These are phyloP conservation scores for Neodontobutis hainanensis DNA, from an alignment of 2,113 vertebrate species.

Conservation along the genomic window DNA sequence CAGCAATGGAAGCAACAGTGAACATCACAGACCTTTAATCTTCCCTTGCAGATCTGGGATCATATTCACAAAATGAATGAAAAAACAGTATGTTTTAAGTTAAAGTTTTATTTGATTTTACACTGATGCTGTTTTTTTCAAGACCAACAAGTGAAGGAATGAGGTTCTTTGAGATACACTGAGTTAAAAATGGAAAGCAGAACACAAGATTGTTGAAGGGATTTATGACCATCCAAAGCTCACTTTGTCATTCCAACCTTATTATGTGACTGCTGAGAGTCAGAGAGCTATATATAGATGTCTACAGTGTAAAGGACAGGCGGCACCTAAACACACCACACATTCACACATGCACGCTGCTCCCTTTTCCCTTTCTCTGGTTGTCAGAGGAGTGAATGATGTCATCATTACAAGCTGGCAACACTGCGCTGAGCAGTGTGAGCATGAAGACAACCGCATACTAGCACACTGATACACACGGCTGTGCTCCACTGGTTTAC, in stretches of 20 bases:
- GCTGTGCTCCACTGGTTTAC: background rate
- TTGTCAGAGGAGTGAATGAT: slow-evolving; percentile 36
- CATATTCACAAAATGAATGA: background rate
- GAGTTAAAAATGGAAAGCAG: slow-evolving; percentile 44
- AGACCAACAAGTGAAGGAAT: background rate
- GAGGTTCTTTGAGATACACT: slow-evolving; percentile 12
- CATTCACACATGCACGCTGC: background rate
- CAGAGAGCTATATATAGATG: slow-evolving; percentile 70
- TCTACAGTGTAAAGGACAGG: slow-evolving; percentile 60
- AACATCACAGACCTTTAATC: background rate
- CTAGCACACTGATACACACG: background rate
- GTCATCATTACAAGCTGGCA: slow-evolving; percentile 28
- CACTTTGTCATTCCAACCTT: slow-evolving; percentile 74
- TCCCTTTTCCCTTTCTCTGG: slow-evolving; percentile 10
- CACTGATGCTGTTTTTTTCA: background rate
- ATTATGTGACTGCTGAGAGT: slow-evolving; percentile 69
- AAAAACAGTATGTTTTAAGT: background rate
- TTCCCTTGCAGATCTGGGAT: background rate
- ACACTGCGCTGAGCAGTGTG: slow-evolving; percentile 6
- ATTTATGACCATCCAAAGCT: slow-evolving; percentile 60
- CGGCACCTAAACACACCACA: slow-evolving; percentile 13
- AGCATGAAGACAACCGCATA: background rate
- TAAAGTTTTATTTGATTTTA: background rate
- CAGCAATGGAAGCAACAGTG: background rate
- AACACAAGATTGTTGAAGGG: slow-evolving; percentile 24